These are phyloP conservation scores for Eugnorisma glareosa DNA, from an alignment of 2,888 invertebrate genomes.

Conservation along the genomic window DNA sequence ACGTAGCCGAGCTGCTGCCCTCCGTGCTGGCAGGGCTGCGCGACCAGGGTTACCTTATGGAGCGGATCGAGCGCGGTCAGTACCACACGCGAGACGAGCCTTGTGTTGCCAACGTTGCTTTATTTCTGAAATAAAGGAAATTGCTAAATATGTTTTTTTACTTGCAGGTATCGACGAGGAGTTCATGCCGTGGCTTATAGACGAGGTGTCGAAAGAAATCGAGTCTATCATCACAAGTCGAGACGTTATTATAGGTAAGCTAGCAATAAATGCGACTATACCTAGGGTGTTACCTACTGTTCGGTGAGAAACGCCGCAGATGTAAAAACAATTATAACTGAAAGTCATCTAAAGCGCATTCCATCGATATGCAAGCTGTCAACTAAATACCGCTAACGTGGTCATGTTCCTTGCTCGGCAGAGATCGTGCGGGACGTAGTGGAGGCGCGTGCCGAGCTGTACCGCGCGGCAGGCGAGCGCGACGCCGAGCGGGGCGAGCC, in stretches of 20 bases:
- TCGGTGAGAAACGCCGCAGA: neutral
- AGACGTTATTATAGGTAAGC: constrained; percentile 93
- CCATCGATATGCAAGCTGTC: neutral
- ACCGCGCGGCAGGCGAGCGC: constrained; percentile 84
- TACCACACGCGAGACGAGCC: neutral
- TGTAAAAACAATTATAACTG: neutral
- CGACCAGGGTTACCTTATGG: constrained; percentile 93
- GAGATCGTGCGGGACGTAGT: constrained; percentile 95
- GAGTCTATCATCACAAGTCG: constrained; percentile 95
- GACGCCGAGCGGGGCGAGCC: constrained; percentile 68
- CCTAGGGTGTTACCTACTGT: neutral
- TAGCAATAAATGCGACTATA: neutral
- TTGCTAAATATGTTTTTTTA: neutral
- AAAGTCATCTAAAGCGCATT: neutral
- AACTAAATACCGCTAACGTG: neutral
- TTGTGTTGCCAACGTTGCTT: neutral
- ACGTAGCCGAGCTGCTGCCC: constrained; percentile 96
- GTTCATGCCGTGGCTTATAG: constrained; percentile 96
- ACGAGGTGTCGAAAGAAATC: constrained; percentile 95
- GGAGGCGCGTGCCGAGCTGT: constrained; percentile 93
- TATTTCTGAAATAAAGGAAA: neutral
- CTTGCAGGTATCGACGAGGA: constrained; percentile 93
- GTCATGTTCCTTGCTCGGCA: constrained; percentile 68
- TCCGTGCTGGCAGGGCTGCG: constrained; percentile 95
- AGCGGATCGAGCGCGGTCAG: constrained; percentile 91